Base-by-base conservation (phyloP, 2,113 vertebrate species). In the Chrysochloris asiatica region DNA sequence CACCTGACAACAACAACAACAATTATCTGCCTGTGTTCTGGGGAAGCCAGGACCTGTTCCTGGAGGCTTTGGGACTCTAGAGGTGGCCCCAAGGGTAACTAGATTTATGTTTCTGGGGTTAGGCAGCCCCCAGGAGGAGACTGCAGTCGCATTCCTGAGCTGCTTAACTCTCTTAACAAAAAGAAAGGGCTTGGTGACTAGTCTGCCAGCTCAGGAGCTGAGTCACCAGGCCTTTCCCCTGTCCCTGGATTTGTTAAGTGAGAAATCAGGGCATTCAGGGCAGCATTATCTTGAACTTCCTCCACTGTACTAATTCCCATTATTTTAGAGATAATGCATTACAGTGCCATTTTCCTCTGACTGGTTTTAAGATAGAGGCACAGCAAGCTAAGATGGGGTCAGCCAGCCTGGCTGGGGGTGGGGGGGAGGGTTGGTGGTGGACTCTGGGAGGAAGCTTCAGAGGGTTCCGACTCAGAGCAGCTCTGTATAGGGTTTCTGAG, bases 171-270 rank as follows among this genome's bases (percentile, higher is more conserved):
- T 73, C 75, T 63, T 47, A 47, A 54, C 67, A 47, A 33, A 77
- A 84, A n/a, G n/a, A n/a, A n/a, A n/a, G n/a, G 73, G 38, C n/a
- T n/a, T 0, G 9, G 17, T 11, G 56, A 5, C 73, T 24, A 65
- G 85, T 28, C 54, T 5, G n/a, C n/a, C 30, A 38, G 75, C 82
- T 56, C 30, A 21, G 28, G n/a, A 87, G 82, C 61, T 36, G 48
- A 81, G 36, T 59, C 71, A 24, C 65, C 7, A 12, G 12, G 45
- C 76, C 72, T 54, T 84, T 93, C 71, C 28, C 19, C 19, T 19
- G 50, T 59, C 30, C 36, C 65, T 41, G 45, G n/a, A 80, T 73
- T 83, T 94, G 80, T 92, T 80, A 91, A 88, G 38, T 89, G 88
- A 91, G 78, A 88, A 56, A 76, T 80, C 52, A 28, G 54, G 73